These are phyloP conservation scores for Malurus leucopterus DNA, from an alignment of 2,797 vertebrate genomes.

Conservation along the genomic window DNA sequence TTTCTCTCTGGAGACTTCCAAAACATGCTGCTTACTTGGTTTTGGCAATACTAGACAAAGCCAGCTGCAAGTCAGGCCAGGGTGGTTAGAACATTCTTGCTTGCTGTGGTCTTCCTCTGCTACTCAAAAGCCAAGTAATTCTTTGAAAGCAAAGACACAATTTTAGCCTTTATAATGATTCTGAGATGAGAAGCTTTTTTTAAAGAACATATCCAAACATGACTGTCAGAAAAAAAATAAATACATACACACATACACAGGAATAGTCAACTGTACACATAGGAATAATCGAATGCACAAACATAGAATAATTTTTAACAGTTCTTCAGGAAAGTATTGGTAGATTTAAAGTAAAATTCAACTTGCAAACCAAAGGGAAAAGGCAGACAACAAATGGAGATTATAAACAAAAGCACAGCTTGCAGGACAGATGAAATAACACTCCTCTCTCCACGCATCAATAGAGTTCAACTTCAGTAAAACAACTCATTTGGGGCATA, in stretches of 20 bases:
- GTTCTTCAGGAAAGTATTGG: background rate
- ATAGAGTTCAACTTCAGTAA: background rate
- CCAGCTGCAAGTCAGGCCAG: background rate
- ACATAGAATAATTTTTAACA: background rate
- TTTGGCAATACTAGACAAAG: background rate
- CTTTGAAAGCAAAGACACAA: background rate
- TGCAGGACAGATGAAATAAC: conserved; percentile 35
- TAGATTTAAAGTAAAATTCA: background rate
- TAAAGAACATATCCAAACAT: background rate
- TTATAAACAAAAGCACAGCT: conserved; percentile 36
- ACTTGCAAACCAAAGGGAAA: background rate
- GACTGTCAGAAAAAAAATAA: background rate
- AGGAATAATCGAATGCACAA: background rate
- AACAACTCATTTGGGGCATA: background rate
- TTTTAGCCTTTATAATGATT: background rate
- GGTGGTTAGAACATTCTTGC: background rate
- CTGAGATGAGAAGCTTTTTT: background rate
- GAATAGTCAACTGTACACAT: background rate
- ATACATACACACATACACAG: rapidly evolving
- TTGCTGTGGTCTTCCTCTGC: background rate
- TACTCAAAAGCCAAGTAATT: background rate
- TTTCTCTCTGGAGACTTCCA: background rate
- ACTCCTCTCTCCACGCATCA: background rate
- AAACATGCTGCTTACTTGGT: background rate
- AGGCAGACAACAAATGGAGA: background rate